Evolutionary conservation across 2,888 invertebrate species (phyloP).

Genomic region (Schrankia costaestrigalis): DNA sequence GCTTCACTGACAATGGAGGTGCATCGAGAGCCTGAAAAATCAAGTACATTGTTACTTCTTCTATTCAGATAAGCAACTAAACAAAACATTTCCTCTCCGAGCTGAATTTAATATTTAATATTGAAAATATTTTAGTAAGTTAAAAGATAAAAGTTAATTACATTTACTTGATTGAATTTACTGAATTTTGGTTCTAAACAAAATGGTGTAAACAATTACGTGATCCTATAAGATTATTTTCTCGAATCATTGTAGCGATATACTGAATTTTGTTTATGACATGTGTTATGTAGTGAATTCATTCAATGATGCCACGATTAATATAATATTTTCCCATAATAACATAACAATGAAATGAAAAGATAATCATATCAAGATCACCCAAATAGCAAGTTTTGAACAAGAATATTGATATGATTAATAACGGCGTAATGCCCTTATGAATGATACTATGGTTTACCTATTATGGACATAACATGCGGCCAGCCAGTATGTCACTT

Average conservation of each 20-base stretch:
- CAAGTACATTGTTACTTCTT: constrained; percentile 40
- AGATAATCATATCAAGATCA: constrained; percentile 60
- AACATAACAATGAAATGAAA: constrained; percentile 45
- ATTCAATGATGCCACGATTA: constrained; percentile 9
- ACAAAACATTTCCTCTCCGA: constrained; percentile 4
- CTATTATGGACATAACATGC: constrained; percentile 75
- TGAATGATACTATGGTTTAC: constrained; percentile 81
- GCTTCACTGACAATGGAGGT: constrained; percentile 69
- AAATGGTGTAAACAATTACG: constrained; percentile 19
- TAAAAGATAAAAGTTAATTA: constrained; percentile 21
- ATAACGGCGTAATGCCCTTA: constrained; percentile 67
- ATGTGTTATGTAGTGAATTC: constrained; percentile 3
- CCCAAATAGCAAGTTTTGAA: constrained; percentile 32
- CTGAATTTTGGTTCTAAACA: too few relatives aligned
- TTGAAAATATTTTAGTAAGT: constrained; percentile 8
- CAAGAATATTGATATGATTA: constrained; percentile 55
- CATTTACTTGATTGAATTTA: constrained; percentile 8
- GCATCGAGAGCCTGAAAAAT: constrained; percentile 71
- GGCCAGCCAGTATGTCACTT: constrained; percentile 72
- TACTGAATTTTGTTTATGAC: constrained; percentile 3
- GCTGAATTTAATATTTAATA: background rate
- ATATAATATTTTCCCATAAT: constrained; percentile 16
- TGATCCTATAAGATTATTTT: constrained; percentile 53
- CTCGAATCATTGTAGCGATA: constrained; percentile 20
- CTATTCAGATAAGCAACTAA: constrained; percentile 2